Base-by-base conservation (phyloP, 2,113 vertebrate genomes). In the Sphyrna mokarran region DNA sequence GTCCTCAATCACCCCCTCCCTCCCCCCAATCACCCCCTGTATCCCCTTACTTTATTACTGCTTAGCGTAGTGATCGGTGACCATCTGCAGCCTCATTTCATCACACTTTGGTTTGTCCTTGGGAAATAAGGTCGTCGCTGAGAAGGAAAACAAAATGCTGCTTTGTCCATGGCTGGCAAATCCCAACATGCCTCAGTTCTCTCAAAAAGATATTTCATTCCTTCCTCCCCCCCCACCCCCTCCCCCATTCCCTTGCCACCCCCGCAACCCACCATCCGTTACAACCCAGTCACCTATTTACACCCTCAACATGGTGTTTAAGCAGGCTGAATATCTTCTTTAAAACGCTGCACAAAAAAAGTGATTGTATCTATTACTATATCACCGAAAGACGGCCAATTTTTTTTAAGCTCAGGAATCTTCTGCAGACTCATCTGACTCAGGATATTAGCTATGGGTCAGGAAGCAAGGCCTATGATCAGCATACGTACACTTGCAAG, bases 21-120 rank as follows among this genome's bases (percentile, higher is more conserved):
- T 14, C 69, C 61, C n/a, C 69, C 63, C 40, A 48, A 54, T 54
- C 43, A 26, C 43, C 26, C 69, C 61, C 68, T 70, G n/a, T 23
- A 94, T 3, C 9, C 93, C 68, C 40, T 63, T 68, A 20, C 23
- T n/a, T 94, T 70, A 94, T 70, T 94, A 70, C 37, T 70, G 66
- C 68, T 94, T 96, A 96, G 97, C 97, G 96, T 97, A 97, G 96
- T 97, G 97, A 97, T 97, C 96, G 96, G 96, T 96, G 96, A 97
- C 97, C 97, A 97, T 97, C 97, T 97, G 97, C 96, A 97, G 97
- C 96, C 97, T 97, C 97, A 96, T 96, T 97, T 97, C 97, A 97
- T 97, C 97, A 97, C 96, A 96, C 96, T 97, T 96, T 96, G 16
- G 96, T 96, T 97, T 98, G 97, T 97, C 97, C 97, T 98, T 97